Evolutionary conservation across 2,113 vertebrate genomes (phyloP).

Genomic region (Melanerpes aurifrons): DNA sequence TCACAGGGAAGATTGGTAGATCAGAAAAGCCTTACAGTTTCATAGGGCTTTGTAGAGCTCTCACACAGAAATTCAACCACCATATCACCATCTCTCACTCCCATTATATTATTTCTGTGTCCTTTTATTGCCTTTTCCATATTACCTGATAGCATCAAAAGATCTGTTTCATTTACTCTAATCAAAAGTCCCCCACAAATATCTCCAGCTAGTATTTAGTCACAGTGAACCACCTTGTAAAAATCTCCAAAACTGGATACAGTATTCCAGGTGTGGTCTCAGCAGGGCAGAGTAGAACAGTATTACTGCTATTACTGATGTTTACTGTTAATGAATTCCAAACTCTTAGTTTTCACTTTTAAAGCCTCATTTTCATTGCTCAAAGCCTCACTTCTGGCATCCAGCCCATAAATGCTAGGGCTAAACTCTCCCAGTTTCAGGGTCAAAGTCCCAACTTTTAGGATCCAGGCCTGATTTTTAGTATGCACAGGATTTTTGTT

Average conservation of each 20-base stretch:
- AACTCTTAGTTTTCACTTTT: neutral
- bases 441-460: too few species aligned
- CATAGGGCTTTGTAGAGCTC: neutral
- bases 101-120: neutral
- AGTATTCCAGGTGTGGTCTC: too few species aligned
- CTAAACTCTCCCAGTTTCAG: too few species aligned
- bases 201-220: constrained; percentile 25
- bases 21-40: neutral
- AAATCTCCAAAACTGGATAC: neutral
- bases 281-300: too few species aligned
- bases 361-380: too few species aligned
- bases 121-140: constrained; percentile 11
- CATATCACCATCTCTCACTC: neutral
- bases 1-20: neutral
- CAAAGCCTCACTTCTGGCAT: too few species aligned
- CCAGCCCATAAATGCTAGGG: too few species aligned
- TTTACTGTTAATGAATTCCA: neutral
- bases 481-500: too few species aligned
- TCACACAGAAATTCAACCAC: neutral
- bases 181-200: constrained; percentile 35
- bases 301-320: neutral
- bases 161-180: constrained; percentile 59
- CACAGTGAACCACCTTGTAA: constrained; percentile 46
- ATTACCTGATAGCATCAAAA: constrained; percentile 12
- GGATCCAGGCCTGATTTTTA: too few species aligned